Evolutionary conservation across 2,888 invertebrate species (phyloP), one percentile per base, ranked within the genome.

Genomic region (Arrhopalites spinosus): DNA sequence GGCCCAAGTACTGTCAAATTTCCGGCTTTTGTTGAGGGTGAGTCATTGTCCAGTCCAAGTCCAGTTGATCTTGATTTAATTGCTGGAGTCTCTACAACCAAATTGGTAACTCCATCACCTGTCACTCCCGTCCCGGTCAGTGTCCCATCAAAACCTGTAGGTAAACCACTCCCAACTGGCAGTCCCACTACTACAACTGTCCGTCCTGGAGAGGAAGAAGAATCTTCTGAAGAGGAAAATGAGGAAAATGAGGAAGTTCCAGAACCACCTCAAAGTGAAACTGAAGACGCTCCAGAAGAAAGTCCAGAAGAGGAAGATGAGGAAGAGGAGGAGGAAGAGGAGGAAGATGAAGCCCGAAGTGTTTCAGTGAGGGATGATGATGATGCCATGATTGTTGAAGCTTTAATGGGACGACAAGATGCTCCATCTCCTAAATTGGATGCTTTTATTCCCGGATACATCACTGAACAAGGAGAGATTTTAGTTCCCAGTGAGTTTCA

Each of bases 371-470:
- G 23, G 15, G 25, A 61, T 61, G 61, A 23, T 7, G 61, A 61
- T 20, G 8, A 20, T n/a, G 17, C 64, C 30, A 43, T 7, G 23
- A n/a, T 30, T 17, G 64, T 64, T 36, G 30, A 15, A 11, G 64
- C n/a, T 64, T 8, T 7, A n/a, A 15, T 3, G 20, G 56, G 30
- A 23, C 56, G 23, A 70, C 36, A 17, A 36, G 11, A 7, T n/a
- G 20, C n/a, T 3, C 20, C 13, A 7, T 47, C 47, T 25, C 36
- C 29, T 13, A 30, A 45, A 1, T 50, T 59, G 17, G 67, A 71
- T 20, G 72, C 76, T 17, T 77, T 70, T 59, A 77, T 78, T 25
- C 78, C 78, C 23, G 78, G 78, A 15, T 78, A 78, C 61, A 67
- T 78, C 43, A 73, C 76, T 7, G 64, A 71, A 23, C 30, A 61